These are phyloP conservation scores for Paramormyrops hopkinsi DNA, from an alignment of 2,797 vertebrate genomes.

Conservation along the genomic window DNA sequence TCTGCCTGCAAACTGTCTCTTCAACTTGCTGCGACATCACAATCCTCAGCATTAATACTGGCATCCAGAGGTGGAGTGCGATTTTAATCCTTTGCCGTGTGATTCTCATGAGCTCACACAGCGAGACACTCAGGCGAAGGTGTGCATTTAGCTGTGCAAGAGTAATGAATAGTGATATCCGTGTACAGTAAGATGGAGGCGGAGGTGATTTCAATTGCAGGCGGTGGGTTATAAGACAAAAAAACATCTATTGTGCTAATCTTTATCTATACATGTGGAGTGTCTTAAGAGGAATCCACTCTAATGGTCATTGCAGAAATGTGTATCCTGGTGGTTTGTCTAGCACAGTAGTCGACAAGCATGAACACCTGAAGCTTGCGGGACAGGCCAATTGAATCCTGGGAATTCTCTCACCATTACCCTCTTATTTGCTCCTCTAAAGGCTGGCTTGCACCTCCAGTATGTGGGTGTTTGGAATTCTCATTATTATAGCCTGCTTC, in stretches of 20 bases:
- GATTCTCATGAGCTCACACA: conserved; percentile 60
- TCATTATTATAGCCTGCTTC: not conserved
- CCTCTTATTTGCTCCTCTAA: not conserved
- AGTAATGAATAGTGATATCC: conserved; percentile 30
- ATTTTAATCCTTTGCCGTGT: conserved; percentile 72
- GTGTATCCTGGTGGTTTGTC: not conserved
- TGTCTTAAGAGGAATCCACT: not conserved
- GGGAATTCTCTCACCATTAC: not conserved
- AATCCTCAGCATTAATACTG: conserved; percentile 72
- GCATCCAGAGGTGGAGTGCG: conserved; percentile 72
- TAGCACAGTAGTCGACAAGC: not conserved
- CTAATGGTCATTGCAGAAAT: not conserved
- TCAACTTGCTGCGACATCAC: conserved; percentile 65
- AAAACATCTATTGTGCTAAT: not conserved
- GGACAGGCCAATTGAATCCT: not conserved
- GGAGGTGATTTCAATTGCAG: conserved; percentile 32
- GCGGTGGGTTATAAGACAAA: not conserved
- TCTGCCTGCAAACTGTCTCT: conserved; percentile 28
- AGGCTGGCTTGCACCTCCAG: not conserved
- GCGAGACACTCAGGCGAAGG: not conserved
- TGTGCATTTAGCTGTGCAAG: conserved; percentile 20
- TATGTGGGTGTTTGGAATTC: not conserved
- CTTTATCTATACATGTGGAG: not conserved
- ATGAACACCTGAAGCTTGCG: not conserved
- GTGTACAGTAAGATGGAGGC: conserved; percentile 31